phyloP scores from a whole-genome alignment of 2,888 invertebrate species.

The Scaptomyza parva region DNA sequence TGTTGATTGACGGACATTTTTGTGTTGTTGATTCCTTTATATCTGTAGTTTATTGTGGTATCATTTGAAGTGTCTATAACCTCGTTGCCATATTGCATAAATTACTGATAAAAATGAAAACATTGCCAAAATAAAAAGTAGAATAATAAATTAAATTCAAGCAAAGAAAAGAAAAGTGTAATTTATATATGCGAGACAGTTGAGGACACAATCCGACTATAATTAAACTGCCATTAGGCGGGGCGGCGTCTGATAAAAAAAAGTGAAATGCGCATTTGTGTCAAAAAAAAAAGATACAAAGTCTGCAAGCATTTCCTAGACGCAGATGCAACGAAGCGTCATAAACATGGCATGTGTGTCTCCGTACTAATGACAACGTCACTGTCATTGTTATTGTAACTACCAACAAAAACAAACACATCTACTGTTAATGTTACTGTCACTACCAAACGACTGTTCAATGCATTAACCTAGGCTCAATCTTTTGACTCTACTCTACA shows the following conservation, averaged over 20 bases:
- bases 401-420: background rate
- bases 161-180: slow-evolving; percentile 51
- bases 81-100: slow-evolving; percentile 54
- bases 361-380: slow-evolving; percentile 36
- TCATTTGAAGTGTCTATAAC: slow-evolving; percentile 58
- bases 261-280: slow-evolving; percentile 77
- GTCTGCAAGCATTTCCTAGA: slow-evolving; percentile 37
- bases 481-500: slow-evolving; percentile 33
- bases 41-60: slow-evolving; percentile 27
- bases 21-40: slow-evolving; percentile 68
- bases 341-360: slow-evolving; percentile 35
- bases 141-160: slow-evolving; percentile 24
- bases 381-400: slow-evolving; percentile 17
- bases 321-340: slow-evolving; percentile 74
- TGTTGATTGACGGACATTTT: slow-evolving; percentile 79
- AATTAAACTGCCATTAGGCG: slow-evolving; percentile 76
- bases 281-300: slow-evolving; percentile 24
- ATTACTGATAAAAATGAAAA: slow-evolving; percentile 48
- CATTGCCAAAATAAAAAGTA: slow-evolving; percentile 35
- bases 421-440: slow-evolving; percentile 5
- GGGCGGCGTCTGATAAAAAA: slow-evolving; percentile 53
- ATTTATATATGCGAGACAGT: slow-evolving; percentile 72
- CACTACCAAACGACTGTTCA: slow-evolving; percentile 13
- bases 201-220: slow-evolving; percentile 59
- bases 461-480: slow-evolving; percentile 26